Evolutionary conservation across 1,140 invertebrate genomes (phyloP).

Genomic region (Zaprionus taronus): DNA sequence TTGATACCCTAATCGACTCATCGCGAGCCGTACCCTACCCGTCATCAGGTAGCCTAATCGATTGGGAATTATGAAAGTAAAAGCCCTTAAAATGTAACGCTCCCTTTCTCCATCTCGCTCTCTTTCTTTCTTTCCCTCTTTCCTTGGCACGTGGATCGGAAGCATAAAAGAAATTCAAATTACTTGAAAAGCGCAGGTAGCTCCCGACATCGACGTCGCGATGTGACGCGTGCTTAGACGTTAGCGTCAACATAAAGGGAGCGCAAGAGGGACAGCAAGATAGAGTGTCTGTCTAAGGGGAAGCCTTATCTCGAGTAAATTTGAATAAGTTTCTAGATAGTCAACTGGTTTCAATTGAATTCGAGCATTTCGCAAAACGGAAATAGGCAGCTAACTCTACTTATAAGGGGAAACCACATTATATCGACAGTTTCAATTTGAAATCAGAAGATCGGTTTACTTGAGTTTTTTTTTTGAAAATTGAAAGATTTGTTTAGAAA

Average conservation of each 20-base stretch:
- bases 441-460: background rate
- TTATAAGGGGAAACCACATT: background rate
- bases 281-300: conserved; percentile 2
- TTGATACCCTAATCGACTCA: conserved; percentile 19
- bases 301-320: conserved; percentile 49
- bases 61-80: conserved; percentile 24
- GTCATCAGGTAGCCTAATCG: conserved; percentile 34
- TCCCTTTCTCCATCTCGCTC: background rate
- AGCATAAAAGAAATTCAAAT: conserved; percentile 28
- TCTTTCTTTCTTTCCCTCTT: background rate
- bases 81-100: conserved; percentile 30
- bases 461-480: background rate
- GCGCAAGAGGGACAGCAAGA: background rate
- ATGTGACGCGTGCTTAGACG: conserved; percentile 37
- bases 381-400: conserved; percentile 29
- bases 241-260: background rate
- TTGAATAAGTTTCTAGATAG: conserved; percentile 35
- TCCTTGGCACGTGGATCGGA: conserved; percentile 19
- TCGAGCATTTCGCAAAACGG: conserved; percentile 43
- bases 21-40: conserved; percentile 8
- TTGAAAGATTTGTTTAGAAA: background rate
- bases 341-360: conserved; percentile 56
- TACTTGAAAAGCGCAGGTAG: conserved; percentile 46
- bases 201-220: conserved; percentile 10
- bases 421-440: background rate